Evolutionary conservation across 2,113 vertebrate genomes (phyloP), one percentile per base, ranked within the genome.

Genomic region (Epinephelus lanceolatus): DNA sequence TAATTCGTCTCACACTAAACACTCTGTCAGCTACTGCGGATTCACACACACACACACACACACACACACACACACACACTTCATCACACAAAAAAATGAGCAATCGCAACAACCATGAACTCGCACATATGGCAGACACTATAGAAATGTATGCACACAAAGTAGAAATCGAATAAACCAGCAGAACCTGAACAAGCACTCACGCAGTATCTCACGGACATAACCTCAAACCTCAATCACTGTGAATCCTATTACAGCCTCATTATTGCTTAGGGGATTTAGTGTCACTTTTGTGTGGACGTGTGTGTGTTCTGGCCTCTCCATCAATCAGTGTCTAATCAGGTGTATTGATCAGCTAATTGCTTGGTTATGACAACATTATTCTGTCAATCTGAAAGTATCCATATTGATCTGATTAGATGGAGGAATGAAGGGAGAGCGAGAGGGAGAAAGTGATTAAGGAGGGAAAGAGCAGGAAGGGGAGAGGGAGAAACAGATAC

Each of bases 341-440:
- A 82, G 51, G 42, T 74, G 71, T 75, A 90, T 90, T 71, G 88
- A 93, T 89, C 59, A 47, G 51, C 8, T 84, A 84, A 92, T 79
- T 81, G 70, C 66, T 80, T 21, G 40, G 52, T 84, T 86, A 84
- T 89, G 75, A 63, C 67, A 86, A 37, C 37, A 81, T 87, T 80
- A 84, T 72, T 88, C 71, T 80, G 68, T 88, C 71, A 71, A 62
- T 91, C 75, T 73, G 9, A 81, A 59, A 78, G 55, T 45, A 73
- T 72, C 69, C 59, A 59, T 52, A 88, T 62, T 51, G 86, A 90
- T 88, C 52, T 62, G 70, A 76, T 79, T 30, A 79, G 37, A 78
- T 65, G 42, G 55, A 61, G 47, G 55, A 45, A 76, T 0, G 1
- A 67, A 71, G 55, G 52, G 33, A 63, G 51, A 53, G 33, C 27